Percentiles rank a stretch among this genome's conserved stretches.
phyloP scores from a whole-genome alignment of 2,113 vertebrate species.

The Sus scrofa region DNA sequence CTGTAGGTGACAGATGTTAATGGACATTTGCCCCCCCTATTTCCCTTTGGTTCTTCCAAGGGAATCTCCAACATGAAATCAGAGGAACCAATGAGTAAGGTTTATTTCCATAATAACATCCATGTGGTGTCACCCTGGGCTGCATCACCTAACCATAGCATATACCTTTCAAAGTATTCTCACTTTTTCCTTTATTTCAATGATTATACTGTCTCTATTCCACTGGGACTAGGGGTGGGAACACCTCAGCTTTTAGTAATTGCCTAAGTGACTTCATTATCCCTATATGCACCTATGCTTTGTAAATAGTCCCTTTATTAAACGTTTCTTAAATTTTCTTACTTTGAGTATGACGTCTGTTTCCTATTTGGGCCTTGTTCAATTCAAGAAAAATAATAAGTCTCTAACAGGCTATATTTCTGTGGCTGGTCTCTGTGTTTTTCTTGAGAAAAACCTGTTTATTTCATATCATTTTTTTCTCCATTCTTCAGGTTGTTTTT shows the following conservation, averaged over 20 bases:
- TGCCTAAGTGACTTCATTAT: neutral
- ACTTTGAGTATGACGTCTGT: neutral
- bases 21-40: accelerated
- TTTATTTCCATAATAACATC: neutral
- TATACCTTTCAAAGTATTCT: neutral
- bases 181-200: neutral
- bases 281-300: neutral
- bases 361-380: neutral
- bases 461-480: neutral
- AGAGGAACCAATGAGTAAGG: neutral
- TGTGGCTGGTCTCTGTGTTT: neutral
- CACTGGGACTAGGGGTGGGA: neutral
- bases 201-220: accelerated
- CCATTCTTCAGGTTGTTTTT: neutral
- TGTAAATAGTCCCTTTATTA: neutral
- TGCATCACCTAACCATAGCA: neutral
- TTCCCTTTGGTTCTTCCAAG: neutral
- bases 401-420: neutral
- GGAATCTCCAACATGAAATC: neutral
- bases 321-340: conserved; percentile 19
- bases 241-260: neutral
- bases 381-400: neutral
- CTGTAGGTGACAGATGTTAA: neutral
- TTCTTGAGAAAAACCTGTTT: neutral
- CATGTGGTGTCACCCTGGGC: accelerated